Evolutionary conservation across 2,888 invertebrate species (phyloP), one percentile per base, ranked within the genome.

Genomic region (Magallana nippona): DNA sequence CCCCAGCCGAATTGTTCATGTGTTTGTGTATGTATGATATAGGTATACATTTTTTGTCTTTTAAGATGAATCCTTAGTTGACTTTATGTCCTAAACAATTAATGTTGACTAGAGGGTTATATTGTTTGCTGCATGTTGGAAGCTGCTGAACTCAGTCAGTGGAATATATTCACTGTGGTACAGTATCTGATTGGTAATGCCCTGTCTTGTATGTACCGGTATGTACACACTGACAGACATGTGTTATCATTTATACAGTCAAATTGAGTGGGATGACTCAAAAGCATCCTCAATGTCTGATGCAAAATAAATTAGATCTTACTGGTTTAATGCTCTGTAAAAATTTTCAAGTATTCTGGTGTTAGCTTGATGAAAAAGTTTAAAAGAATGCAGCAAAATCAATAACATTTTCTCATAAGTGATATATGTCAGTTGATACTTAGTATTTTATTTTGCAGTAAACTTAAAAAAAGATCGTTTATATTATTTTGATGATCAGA

Each of bases 61-160:
- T 13, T 15, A 19, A 15, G 19, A 71, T 15, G 22, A 27, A 32
- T 71, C 71, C 27, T 32, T 15, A 32, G 71, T 27, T 71, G 71
- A 71, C 71, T 71, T 71, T 71, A 22, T 71, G 71, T 71, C 71
- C 71, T 71, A 32, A 13, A 71, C 71, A 71, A 71, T 71, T 71
- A 71, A 19, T 71, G 27, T 27, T 71, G 13, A 71, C 32, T 15
- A 71, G 17, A 19, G 15, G 27, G 71, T 27, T 13, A 13, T 27
- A n/a, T 19, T 3, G 27, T 15, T 27, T 22, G 2, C 27, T 13
- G 71, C 13, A 32, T 22, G 19, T 60, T 71, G 71, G 27, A 71
- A 27, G 71, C 22, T 71, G 71, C 32, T 32, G 22, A 71, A 71
- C 27, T 71, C 22, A 5, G 44, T 5, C 44, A 71, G 19, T 71